Evolutionary conservation across 1,140 invertebrate species (phyloP).

Genomic region (Leptopilina clavipes): DNA sequence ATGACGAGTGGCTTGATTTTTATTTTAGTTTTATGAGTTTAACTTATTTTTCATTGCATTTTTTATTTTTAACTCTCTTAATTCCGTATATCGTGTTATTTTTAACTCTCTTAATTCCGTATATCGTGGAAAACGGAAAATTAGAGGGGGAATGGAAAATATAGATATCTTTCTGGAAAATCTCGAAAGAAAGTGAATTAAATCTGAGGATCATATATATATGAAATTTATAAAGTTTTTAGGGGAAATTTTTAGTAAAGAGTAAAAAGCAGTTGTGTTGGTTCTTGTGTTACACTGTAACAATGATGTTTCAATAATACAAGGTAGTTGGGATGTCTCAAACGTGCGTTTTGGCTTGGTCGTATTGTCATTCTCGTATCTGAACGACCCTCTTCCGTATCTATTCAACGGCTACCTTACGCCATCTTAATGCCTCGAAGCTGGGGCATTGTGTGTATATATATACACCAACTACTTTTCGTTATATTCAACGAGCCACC

Average conservation of each 20-base stretch:
- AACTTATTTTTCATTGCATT: constrained; percentile 29
- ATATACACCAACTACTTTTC: constrained; percentile 44
- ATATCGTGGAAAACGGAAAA: too few relatives aligned
- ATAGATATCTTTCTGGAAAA: too few relatives aligned
- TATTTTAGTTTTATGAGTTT: constrained; percentile 54
- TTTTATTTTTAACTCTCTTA: too few relatives aligned
- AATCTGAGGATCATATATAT: too few relatives aligned
- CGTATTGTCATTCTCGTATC: constrained; percentile 52
- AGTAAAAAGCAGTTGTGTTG: constrained; percentile 41
- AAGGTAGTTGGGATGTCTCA: constrained; percentile 61
- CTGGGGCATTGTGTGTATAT: constrained; percentile 44
- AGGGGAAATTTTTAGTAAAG: too few relatives aligned
- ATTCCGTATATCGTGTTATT: too few relatives aligned
- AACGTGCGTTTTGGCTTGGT: constrained; percentile 64
- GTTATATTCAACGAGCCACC: constrained; percentile 41
- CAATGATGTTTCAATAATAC: constrained; percentile 69
- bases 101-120: too few relatives aligned
- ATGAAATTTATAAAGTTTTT: too few relatives aligned
- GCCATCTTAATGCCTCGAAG: constrained; percentile 46
- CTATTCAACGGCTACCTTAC: constrained; percentile 56
- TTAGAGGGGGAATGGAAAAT: too few relatives aligned
- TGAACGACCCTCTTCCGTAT: constrained; percentile 50
- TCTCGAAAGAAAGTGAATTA: too few relatives aligned
- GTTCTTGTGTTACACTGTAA: constrained; percentile 47
- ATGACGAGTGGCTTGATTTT: constrained; percentile 62